Conservation (phyloP, 2,113 vertebrate species). For the Odontophorus gujanensis region DNA sequence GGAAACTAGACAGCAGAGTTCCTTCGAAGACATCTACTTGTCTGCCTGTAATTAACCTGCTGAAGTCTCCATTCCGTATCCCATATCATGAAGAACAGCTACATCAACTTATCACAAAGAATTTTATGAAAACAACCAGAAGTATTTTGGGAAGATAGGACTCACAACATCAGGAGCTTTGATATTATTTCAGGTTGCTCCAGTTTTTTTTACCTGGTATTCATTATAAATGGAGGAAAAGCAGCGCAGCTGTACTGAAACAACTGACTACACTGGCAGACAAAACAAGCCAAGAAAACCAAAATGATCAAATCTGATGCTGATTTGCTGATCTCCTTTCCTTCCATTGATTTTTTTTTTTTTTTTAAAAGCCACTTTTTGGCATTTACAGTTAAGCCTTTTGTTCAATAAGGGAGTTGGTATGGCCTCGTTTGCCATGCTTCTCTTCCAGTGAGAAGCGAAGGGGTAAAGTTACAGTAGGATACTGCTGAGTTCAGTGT, state of each 20-base stretch:
- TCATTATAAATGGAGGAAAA: not conserved
- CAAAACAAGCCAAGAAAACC: not conserved
- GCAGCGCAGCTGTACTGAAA: not conserved
- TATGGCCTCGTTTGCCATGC: not conserved
- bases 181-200: accelerated
- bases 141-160: not conserved
- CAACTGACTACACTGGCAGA: accelerated
- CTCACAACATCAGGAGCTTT: not conserved
- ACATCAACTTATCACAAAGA: not conserved
- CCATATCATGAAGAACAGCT: not conserved
- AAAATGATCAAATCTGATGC: accelerated
- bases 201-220: not conserved
- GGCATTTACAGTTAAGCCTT: not conserved
- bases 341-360: no score
- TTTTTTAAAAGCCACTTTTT: not conserved
- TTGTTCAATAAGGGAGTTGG: not conserved
- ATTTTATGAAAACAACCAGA: not conserved
- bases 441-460: not conserved
- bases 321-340: not conserved
- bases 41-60: not conserved
- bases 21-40: not conserved
- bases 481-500: not conserved
- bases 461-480: not conserved
- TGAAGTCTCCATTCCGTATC: not conserved
- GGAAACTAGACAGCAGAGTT: not conserved